Base-by-base conservation (phyloP, 1,140 invertebrate species). In the Drosophila nigrodunni region DNA sequence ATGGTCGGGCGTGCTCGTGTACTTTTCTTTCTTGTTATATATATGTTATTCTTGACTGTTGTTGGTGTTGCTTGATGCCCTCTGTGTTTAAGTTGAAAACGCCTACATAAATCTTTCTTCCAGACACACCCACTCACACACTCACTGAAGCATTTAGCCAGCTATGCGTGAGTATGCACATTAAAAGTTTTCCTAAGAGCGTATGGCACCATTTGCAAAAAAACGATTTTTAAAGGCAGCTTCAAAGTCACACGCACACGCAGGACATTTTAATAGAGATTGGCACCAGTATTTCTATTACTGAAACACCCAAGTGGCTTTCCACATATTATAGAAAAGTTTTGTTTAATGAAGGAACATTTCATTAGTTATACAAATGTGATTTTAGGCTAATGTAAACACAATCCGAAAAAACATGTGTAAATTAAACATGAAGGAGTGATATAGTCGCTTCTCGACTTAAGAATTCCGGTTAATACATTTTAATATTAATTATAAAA, bases 201-300 rank as follows among this genome's bases (percentile, higher is more conserved):
- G 88, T 88, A 87, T 88, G 80, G 77, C 83, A 74, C 83, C 83
- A 88, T 88, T 87, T 87, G 83, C 88, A 83, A 88, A 87, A 87
- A 87, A 87, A 77, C 83, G 83, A 87, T 87, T 87, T 87, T 87
- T 83, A 87, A 87, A 87, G 88, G 85, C 83, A 88, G 83, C 83
- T 88, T 82, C 74, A 55, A 81, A 78, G 15, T 35, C 21, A 35
- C 25, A 43, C 25, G 37, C 25, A 67, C 34, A 15, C 11, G 35
- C 2, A n/a, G 15, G 25, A 30, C 25, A 30, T 30, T 52, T 6
- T 35, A n/a, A 1, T 6, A 5, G 8, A 41, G 37, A 58, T 67
- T 59, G 70, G 54, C 11, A 50, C 43, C 39, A 18, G n/a, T 44
- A 35, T 13, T 54, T 30, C 13, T 3, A 74, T 47, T 67, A 72